phyloP scores from a whole-genome alignment of 2,113 vertebrate species.

The Mormyrus lacerda region DNA sequence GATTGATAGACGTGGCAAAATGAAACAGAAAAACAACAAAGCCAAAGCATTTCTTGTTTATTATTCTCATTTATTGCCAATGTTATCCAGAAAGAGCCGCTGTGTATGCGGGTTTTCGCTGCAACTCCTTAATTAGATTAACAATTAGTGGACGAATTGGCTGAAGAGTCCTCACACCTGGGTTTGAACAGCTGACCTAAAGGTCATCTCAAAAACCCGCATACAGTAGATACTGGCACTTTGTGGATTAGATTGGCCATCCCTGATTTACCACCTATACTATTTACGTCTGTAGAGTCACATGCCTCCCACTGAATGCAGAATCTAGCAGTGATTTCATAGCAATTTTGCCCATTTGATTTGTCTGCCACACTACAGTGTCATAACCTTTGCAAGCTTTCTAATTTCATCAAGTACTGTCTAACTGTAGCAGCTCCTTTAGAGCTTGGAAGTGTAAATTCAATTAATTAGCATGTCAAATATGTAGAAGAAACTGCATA shows the following conservation, averaged over 20 bases:
- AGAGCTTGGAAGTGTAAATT: background rate
- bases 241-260: no score
- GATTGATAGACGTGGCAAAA: slow-evolving; percentile 2
- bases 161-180: no score
- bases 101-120: no score
- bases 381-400: background rate
- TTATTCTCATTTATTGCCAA: background rate
- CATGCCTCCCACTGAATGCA: background rate
- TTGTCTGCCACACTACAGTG: background rate
- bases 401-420: background rate
- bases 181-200: no score
- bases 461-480: background rate
- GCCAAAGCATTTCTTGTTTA: background rate
- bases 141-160: no score
- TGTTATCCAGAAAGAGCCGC: no score
- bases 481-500: background rate
- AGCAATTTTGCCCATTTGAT: background rate
- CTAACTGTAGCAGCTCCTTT: background rate
- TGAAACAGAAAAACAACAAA: background rate
- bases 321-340: background rate
- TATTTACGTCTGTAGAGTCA: no score
- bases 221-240: no score
- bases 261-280: no score
- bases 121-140: no score
- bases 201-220: no score